Conservation (phyloP, 2,797 vertebrate species). For the Myotis myotis region DNA sequence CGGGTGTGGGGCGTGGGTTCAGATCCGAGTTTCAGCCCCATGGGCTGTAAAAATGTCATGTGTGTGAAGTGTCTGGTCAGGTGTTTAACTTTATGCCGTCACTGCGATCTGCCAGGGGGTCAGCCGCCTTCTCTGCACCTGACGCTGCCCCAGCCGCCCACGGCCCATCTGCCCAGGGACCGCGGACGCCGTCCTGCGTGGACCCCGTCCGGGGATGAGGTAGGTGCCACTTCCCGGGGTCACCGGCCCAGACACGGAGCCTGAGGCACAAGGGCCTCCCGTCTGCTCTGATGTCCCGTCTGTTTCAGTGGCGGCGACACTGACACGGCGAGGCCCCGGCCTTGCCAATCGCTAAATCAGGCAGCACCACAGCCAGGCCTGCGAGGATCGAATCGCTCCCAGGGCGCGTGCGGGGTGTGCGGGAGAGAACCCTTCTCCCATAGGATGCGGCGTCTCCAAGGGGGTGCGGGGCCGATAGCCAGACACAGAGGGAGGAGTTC, state of each 20-base stretch:
- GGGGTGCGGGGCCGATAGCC: not conserved
- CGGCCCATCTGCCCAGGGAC: not conserved
- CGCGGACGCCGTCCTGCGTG: not conserved
- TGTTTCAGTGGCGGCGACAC: not conserved
- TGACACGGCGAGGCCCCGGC: not conserved
- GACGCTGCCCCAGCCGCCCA: not conserved
- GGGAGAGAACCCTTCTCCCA: not conserved
- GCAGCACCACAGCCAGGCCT: not conserved
- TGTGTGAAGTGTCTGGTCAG: not conserved
- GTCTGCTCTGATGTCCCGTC: not conserved
- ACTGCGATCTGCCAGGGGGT: not conserved
- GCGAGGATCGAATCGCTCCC: not conserved
- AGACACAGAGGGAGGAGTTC: too few species aligned
- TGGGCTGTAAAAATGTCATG: not conserved
- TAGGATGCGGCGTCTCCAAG: not conserved
- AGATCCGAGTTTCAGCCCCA: not conserved
- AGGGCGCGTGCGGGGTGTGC: accelerated
- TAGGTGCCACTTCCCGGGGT: accelerated
- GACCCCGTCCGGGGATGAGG: accelerated
- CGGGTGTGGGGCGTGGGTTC: not conserved
- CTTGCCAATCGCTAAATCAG: not conserved
- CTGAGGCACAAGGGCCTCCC: not conserved
- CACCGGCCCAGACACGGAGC: not conserved
- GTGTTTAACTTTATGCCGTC: not conserved
- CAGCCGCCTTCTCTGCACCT: not conserved